These are phyloP conservation scores for Brenthis ino DNA, from an alignment of 2,888 invertebrate genomes.

Conservation along the genomic window DNA sequence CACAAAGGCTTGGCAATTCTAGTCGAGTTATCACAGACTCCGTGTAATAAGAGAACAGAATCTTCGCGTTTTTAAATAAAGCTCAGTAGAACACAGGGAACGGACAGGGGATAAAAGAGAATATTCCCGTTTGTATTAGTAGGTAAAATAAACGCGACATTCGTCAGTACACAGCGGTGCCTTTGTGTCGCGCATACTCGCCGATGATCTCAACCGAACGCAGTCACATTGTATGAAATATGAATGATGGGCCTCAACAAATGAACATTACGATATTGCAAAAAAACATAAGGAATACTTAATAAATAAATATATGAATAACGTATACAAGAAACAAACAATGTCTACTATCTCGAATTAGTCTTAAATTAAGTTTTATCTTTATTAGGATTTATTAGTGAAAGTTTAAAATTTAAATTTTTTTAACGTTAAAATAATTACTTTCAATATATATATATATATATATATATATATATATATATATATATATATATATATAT, in stretches of 20 bases:
- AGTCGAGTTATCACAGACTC: constrained; percentile 54
- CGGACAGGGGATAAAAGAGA: constrained; percentile 53
- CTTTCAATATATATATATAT: too few species aligned
- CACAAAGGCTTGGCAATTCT: constrained; percentile 50
- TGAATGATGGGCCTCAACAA: constrained; percentile 6
- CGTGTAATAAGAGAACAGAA: constrained; percentile 49
- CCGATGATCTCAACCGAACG: constrained; percentile 17
- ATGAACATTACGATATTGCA: constrained; percentile 7
- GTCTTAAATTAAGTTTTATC: too few species aligned
- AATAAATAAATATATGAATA: too few species aligned
- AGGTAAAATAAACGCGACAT: constrained; percentile 51
- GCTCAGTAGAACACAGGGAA: constrained; percentile 46
- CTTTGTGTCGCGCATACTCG: constrained; percentile 37
- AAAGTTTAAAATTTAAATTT: too few species aligned
- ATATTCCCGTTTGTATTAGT: constrained; percentile 55
- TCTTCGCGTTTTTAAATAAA: constrained; percentile 54
- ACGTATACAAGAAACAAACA: too few species aligned
- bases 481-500: too few species aligned
- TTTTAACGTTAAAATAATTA: too few species aligned
- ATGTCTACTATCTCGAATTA: too few species aligned
- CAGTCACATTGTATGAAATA: constrained; percentile 12
- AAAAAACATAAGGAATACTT: background rate
- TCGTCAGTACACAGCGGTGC: constrained; percentile 39
- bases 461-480: too few species aligned
- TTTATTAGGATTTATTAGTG: too few species aligned